Percentiles rank a stretch among this genome's conserved stretches.
Evolutionary conservation across 2,113 vertebrate species (phyloP).

Genomic region (Vombatus ursinus): DNA sequence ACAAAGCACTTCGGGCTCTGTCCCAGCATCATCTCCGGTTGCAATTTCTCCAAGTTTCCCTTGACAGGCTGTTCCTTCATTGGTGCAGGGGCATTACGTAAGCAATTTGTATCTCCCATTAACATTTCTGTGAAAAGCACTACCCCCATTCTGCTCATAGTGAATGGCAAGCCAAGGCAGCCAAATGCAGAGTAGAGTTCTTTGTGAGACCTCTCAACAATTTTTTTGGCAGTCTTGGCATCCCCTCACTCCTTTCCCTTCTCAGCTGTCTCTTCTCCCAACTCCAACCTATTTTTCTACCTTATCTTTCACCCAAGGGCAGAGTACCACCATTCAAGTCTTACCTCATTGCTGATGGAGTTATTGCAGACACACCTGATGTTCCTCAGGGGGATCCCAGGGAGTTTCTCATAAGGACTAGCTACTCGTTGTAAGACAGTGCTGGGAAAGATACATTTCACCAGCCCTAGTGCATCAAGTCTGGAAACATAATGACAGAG

Average conservation of each 20-base stretch:
- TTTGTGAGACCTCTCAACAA: background rate
- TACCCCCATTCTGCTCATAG: constrained; percentile 55
- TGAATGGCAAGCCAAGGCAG: constrained; percentile 62
- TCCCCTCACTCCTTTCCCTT: background rate
- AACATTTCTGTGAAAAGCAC: constrained; percentile 50
- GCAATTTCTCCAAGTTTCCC: constrained; percentile 60
- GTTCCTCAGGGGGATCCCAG: background rate
- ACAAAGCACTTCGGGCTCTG: constrained; percentile 35
- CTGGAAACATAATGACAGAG: background rate
- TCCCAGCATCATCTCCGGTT: constrained; percentile 22
- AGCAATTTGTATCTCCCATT: constrained; percentile 54
- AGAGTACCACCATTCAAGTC: background rate
- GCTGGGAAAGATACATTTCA: background rate
- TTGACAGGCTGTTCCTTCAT: constrained; percentile 59
- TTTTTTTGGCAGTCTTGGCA: accelerated
- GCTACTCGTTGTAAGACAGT: background rate
- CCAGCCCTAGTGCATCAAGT: accelerated
- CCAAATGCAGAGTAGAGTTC: constrained; percentile 47
- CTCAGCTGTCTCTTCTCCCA: background rate
- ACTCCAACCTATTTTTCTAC: background rate
- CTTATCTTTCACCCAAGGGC: background rate
- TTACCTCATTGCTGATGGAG: background rate
- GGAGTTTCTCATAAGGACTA: background rate
- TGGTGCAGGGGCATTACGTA: constrained; percentile 60
- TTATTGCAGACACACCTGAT: background rate